Base-by-base conservation (phyloP, 2,888 invertebrate species). In the Monochamus alternatus region DNA sequence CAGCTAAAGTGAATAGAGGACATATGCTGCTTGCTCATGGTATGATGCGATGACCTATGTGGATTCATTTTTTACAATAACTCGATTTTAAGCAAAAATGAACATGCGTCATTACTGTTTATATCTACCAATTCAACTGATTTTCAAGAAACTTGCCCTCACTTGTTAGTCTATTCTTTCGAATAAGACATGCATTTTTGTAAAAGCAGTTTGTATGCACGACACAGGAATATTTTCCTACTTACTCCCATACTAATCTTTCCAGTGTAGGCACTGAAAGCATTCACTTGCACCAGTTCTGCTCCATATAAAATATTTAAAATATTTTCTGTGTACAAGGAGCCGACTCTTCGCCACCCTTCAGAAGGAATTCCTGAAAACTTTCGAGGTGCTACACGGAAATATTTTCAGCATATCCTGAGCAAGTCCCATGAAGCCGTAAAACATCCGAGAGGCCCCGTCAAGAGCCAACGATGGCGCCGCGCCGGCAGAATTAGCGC, bases 401-500 rank as follows among this genome's bases (percentile, higher is more conserved):
- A 66, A 66, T 66, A 66, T 66, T 66, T 66, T 38, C 66, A 66
- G 66, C 66, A 31, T 44, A 59, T 22, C 10, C 31, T 12, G 60
- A 69, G 47, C 59, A 69, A 69, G 30, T 69, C 60, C 60, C 47
- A 60, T 31, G 60, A 44, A 60, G 60, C 44, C 60, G 43, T 69
- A 69, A 69, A 69, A 31, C 69, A 69, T 69, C 32, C 60, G 60
- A 30, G 59, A 22, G 60, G 31, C 55, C 58, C 44, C 58, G 58
- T 68, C 43, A 44, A 69, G 30, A 69, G 60, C 47, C 60, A 44
- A 69, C 31, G 68, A 60, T 22, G 47, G 69, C 69, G 60, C 60
- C 60, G 68, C 67, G 67, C 59, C 77, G 71, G 70, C 73, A 71
- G 75, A 79, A 77, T 79, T 75, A 77, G 71, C 68, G 68, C 71